These are phyloP conservation scores for Drosophila paramelanica DNA, from an alignment of 2,888 invertebrate genomes.

Conservation along the genomic window DNA sequence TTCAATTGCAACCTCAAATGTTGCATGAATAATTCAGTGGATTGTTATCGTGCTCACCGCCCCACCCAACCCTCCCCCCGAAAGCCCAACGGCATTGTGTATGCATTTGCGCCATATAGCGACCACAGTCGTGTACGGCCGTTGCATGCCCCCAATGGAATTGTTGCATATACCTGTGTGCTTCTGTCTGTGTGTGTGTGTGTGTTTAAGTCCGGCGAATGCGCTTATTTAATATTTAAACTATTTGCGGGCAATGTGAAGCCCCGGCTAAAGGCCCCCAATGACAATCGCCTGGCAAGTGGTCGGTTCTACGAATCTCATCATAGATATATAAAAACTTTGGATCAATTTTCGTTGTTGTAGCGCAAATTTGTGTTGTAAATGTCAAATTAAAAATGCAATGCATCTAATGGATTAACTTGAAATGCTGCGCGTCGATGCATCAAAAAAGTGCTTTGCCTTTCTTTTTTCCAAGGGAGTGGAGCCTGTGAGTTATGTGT, in stretches of 20 bases:
- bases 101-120: constrained; percentile 59
- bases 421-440: constrained; percentile 66
- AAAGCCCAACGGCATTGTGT: constrained; percentile 19
- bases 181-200: background rate
- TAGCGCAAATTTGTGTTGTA: constrained; percentile 67
- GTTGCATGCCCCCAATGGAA: constrained; percentile 12
- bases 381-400: constrained; percentile 79
- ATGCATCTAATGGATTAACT: constrained; percentile 77
- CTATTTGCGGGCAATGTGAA: constrained; percentile 49
- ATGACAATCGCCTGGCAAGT: constrained; percentile 13
- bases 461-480: background rate
- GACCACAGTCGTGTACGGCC: constrained; percentile 15
- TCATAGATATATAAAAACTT: constrained; percentile 2
- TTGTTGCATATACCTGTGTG: background rate
- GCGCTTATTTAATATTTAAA: constrained; percentile 66
- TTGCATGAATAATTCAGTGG: constrained; percentile 53
- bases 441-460: constrained; percentile 47
- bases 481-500: too few species aligned
- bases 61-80: too few species aligned
- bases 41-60: constrained; percentile 8
- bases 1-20: constrained; percentile 52
- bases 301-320: constrained; percentile 21
- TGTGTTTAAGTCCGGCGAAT: constrained; percentile 36
- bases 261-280: constrained; percentile 1
- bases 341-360: constrained; percentile 31